Evolutionary conservation across 2,888 invertebrate species (phyloP).

Genomic region (Pachycephus smyrnensis): DNA sequence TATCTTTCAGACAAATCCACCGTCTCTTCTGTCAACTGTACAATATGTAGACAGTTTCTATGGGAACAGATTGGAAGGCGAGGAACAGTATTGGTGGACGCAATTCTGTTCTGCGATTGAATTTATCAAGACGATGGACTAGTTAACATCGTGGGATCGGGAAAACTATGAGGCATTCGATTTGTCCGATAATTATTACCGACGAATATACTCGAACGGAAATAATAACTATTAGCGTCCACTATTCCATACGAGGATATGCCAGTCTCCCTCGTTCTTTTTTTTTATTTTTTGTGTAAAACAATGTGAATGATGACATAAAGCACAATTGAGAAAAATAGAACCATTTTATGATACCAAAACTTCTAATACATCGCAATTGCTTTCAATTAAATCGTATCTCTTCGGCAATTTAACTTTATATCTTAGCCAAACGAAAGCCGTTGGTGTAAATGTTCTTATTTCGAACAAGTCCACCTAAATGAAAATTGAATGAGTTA

Average conservation of each 20-base stretch:
- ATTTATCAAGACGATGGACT: conserved; percentile 98
- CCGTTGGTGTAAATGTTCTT: background rate
- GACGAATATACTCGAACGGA: background rate
- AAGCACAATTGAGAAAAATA: background rate
- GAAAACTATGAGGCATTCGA: background rate
- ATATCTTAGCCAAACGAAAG: background rate
- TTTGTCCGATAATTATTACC: background rate
- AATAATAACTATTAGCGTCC: background rate
- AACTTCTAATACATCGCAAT: background rate
- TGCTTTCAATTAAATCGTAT: background rate
- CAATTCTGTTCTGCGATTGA: conserved; percentile 97
- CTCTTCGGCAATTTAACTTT: background rate
- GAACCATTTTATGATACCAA: background rate
- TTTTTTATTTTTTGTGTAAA: background rate
- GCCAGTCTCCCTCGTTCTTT: background rate
- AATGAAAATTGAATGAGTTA: background rate
- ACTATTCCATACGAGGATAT: background rate
- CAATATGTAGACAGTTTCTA: conserved; percentile 96
- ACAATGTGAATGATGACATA: background rate
- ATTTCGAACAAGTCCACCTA: background rate
- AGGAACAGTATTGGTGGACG: conserved; percentile 98
- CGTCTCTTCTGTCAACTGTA: conserved; percentile 91
- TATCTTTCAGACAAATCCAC: conserved; percentile 86
- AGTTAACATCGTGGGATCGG: conserved; percentile 51
- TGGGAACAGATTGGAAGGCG: conserved; percentile 84